Conservation (phyloP, 2,797 vertebrate genomes). For the Halcyon chelicuti region DNA sequence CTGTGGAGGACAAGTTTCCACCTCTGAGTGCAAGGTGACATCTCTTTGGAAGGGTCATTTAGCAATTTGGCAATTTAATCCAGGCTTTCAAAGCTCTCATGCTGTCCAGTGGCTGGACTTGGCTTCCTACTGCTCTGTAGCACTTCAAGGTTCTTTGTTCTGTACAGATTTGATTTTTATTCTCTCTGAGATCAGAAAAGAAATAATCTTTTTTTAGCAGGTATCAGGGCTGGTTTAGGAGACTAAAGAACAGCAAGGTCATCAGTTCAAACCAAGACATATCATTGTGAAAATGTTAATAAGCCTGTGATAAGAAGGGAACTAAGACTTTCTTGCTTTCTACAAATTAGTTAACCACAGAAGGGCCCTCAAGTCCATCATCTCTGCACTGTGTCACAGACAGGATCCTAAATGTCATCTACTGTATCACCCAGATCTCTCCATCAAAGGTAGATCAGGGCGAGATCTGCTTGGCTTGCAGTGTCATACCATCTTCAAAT, state of each 20-base stretch:
- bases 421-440: background rate
- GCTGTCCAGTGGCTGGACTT: background rate
- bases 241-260: background rate
- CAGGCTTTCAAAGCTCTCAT: constrained; percentile 17
- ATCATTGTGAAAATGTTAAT: background rate
- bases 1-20: constrained; percentile 2
- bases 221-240: background rate
- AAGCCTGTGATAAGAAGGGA: background rate
- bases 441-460: background rate
- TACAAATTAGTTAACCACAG: background rate
- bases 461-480: background rate
- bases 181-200: background rate
- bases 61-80: constrained; percentile 12
- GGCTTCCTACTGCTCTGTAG: constrained; percentile 7
- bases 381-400: background rate
- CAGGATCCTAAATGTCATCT: background rate
- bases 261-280: background rate
- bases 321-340: background rate
- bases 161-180: constrained; percentile 31
- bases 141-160: constrained; percentile 7
- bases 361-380: background rate
- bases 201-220: background rate
- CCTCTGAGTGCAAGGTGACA: constrained; percentile 19
- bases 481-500: background rate
- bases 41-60: constrained; percentile 14